These are phyloP conservation scores for Apodemia hepburni DNA, from an alignment of 2,888 invertebrate species.

Conservation along the genomic window DNA sequence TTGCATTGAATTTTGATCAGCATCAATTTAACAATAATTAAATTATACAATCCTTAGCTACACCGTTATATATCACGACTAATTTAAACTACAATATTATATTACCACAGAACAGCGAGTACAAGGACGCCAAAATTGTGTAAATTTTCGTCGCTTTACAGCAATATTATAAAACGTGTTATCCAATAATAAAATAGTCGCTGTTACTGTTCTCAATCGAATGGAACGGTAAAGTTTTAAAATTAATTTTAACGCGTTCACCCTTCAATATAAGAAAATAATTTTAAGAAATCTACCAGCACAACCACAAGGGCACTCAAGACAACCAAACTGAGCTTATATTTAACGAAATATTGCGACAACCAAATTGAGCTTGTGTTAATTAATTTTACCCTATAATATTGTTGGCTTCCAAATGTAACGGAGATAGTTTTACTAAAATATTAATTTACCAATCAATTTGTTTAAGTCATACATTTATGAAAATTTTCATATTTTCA, in stretches of 20 bases:
- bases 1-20: neutral
- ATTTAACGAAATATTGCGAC: constrained; percentile 17
- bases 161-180: constrained; percentile 17
- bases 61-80: constrained; percentile 17
- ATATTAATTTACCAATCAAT: too few relatives aligned
- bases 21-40: neutral
- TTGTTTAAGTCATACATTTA: too few relatives aligned
- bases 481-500: too few relatives aligned
- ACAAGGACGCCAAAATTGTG: constrained; percentile 40
- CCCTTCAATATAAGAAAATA: constrained; percentile 47
- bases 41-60: constrained; percentile 7
- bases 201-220: too few relatives aligned
- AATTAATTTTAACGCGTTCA: constrained; percentile 36
- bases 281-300: constrained; percentile 43
- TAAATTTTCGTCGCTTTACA: constrained; percentile 26
- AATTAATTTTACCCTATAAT: neutral
- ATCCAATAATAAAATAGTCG: neutral
- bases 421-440: too few relatives aligned
- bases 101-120: constrained; percentile 54
- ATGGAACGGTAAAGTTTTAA: constrained; percentile 11
- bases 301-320: constrained; percentile 62
- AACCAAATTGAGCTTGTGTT: constrained; percentile 20
- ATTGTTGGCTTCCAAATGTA: neutral
- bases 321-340: constrained; percentile 60
- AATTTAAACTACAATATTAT: constrained; percentile 30